A percentile compares a stretch with the other conserved stretches of the same genome.
phyloP scores from a whole-genome alignment of 1,140 invertebrate genomes.

The Drosophila pseudoobscura region DNA sequence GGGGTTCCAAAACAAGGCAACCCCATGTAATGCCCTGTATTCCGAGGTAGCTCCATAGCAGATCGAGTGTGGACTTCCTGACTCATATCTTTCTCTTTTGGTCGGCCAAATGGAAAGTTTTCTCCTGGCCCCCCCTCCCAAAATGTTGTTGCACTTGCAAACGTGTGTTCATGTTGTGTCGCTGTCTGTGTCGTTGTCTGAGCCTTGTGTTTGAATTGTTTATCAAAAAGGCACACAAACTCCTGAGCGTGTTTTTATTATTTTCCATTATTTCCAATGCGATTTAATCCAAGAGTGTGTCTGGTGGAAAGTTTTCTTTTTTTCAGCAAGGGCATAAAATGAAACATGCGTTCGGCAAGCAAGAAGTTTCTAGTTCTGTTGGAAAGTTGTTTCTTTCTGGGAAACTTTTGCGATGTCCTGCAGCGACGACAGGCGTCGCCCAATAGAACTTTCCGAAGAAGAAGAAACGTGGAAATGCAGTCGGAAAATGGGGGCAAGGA shows the following conservation, averaged over 20 bases:
- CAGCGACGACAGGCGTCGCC: conserved; percentile 21
- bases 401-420: conserved; percentile 47
- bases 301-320: conserved; percentile 12
- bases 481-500: conserved; percentile 2
- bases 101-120: conserved; percentile 1
- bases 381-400: conserved; percentile 41
- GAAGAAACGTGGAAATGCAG: conserved; percentile 15
- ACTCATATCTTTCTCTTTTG: conserved; percentile 11
- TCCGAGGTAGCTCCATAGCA: background rate
- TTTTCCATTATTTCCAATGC: conserved; percentile 20
- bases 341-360: conserved; percentile 33
- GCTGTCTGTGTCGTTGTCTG: conserved; percentile 6
- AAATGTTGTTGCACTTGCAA: conserved; percentile 31
- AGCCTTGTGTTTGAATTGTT: conserved; percentile 36
- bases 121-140: conserved; percentile 1
- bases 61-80: background rate
- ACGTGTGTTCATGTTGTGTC: conserved; percentile 20
- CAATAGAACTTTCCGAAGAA: conserved; percentile 19
- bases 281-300: conserved; percentile 17
- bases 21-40: too few species aligned
- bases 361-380: conserved; percentile 40
- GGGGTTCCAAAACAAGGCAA: too few species aligned
- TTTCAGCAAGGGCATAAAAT: conserved; percentile 34
- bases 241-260: conserved; percentile 32
- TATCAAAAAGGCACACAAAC: conserved; percentile 46